phyloP scores from a whole-genome alignment of 2,113 vertebrate species.

The Mustelus asterias region DNA sequence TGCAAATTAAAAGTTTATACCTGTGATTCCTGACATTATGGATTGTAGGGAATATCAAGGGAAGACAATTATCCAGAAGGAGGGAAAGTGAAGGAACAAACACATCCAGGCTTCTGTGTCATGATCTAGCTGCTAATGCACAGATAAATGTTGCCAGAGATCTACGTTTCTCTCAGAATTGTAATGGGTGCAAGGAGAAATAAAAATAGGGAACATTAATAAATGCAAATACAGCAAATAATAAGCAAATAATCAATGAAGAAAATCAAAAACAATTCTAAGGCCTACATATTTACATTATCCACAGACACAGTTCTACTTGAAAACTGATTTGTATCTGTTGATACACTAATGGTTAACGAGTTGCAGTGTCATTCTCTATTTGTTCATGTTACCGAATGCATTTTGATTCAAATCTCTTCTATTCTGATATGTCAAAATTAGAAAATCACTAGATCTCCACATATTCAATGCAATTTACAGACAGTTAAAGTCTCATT shows the following conservation, averaged over 20 bases:
- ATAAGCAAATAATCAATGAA: background rate
- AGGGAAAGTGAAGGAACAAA: background rate
- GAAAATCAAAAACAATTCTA: background rate
- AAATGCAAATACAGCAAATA: background rate
- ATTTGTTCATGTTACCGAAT: background rate
- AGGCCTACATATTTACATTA: background rate
- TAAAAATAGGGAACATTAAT: background rate
- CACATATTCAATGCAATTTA: background rate
- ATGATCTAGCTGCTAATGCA: background rate
- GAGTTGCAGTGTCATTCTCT: background rate
- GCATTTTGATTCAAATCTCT: background rate
- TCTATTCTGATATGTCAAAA: background rate
- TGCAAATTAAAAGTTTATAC: background rate
- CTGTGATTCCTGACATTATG: background rate
- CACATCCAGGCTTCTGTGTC: background rate
- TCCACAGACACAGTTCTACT: background rate
- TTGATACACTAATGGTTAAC: background rate
- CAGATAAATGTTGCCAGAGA: background rate
- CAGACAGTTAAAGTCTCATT: background rate
- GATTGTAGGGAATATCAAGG: background rate
- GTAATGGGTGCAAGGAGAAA: background rate
- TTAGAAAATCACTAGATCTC: background rate
- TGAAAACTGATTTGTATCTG: background rate
- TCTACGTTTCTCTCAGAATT: background rate
- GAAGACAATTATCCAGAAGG: background rate